These are phyloP conservation scores for Oxystoma pomonae DNA, from an alignment of 2,888 invertebrate species.

Conservation along the genomic window DNA sequence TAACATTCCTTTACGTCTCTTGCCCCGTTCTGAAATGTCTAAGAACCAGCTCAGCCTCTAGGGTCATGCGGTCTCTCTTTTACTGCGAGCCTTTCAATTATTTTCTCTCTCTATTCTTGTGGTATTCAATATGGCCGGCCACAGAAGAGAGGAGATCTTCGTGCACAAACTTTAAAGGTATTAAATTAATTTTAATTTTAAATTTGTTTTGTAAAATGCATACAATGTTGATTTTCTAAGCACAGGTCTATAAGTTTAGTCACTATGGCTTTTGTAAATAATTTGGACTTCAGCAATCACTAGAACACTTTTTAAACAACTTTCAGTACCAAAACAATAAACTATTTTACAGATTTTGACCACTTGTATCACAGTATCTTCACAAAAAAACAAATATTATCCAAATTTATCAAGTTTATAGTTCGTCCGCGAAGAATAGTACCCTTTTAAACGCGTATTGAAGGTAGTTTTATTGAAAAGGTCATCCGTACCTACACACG, in stretches of 20 bases:
- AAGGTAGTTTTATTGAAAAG: background rate
- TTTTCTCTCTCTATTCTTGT: conserved; percentile 41
- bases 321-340: background rate
- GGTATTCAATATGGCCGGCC: conserved; percentile 52
- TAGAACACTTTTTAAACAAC: background rate
- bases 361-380: background rate
- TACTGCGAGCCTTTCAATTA: conserved; percentile 29
- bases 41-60: conserved; percentile 12
- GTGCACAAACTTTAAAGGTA: conserved; percentile 36
- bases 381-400: background rate
- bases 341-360: background rate
- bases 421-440: background rate
- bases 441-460: background rate
- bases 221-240: no score
- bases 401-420: background rate
- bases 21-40: conserved; percentile 37
- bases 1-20: conserved; percentile 46
- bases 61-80: conserved; percentile 31
- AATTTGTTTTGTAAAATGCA: background rate
- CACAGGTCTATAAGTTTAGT: no score
- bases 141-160: conserved; percentile 39
- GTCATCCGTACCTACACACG: background rate
- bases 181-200: conserved; percentile 31
- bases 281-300: background rate
- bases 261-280: background rate